These are phyloP conservation scores for fruit fly (Drosophila melanogaster) DNA, from an alignment of 1,140 invertebrate species.

Conservation along the genomic window DNA sequence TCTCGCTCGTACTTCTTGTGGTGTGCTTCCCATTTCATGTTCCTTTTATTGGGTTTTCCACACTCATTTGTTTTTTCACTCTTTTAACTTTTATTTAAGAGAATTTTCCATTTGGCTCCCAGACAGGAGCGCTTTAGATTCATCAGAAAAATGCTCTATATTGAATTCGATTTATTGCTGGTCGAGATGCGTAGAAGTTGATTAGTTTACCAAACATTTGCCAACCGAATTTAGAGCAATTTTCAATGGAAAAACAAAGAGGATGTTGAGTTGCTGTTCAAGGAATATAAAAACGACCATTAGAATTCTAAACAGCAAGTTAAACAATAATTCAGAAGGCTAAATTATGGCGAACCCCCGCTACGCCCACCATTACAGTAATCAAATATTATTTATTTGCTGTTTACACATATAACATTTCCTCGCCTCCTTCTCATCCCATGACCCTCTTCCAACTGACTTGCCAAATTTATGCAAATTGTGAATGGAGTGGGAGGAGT, in stretches of 20 bases:
- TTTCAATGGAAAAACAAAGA: background rate
- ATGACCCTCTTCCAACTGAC: conserved; percentile 4
- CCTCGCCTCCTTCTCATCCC: conserved; percentile 3
- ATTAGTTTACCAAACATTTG: conserved; percentile 41
- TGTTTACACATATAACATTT: conserved; percentile 77
- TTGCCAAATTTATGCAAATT: conserved; percentile 76
- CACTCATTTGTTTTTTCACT: conserved; percentile 59
- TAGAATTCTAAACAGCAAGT: conserved; percentile 59
- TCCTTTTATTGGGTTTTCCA: conserved; percentile 44
- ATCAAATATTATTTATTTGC: conserved; percentile 82
- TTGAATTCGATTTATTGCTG: conserved; percentile 12
- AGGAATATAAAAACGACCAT: conserved; percentile 14
- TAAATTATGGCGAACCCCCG: conserved; percentile 46
- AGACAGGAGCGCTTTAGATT: background rate
- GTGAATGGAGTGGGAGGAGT: conserved; percentile 52
- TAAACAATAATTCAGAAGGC: conserved; percentile 60
- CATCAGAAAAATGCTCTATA: conserved; percentile 4
- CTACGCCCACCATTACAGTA: conserved; percentile 26
- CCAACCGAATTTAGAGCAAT: conserved; percentile 13
- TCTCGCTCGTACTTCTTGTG: conserved; percentile 21
- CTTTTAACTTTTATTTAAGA: conserved; percentile 34
- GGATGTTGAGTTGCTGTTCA: background rate
- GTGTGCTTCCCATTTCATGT: conserved; percentile 18
- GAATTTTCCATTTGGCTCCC: conserved; percentile 10
- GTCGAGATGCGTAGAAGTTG: background rate